Evolutionary conservation across 2,113 vertebrate genomes (phyloP), one percentile per base, ranked within the genome.

Genomic region (Myocastor coypus): DNA sequence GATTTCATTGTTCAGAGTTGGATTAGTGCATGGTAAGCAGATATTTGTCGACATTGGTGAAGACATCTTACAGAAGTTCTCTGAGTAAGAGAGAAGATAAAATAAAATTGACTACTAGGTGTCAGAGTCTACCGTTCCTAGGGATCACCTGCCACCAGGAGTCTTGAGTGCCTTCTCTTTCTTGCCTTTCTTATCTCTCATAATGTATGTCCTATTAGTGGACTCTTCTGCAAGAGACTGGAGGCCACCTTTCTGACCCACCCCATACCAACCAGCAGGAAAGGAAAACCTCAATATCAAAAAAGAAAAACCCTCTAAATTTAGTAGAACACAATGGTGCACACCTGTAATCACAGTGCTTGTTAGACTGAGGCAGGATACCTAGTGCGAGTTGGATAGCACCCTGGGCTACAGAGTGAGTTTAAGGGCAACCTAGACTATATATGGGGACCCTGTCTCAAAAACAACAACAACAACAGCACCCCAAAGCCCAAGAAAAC

Each of bases 31-130:
- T 59, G 42, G 7, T 24, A 92, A 24, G 42, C 46, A 50, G 57
- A 24, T n/a, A 59, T 73, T 85, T 92, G 32, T 95, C 59, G 84
- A 66, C 50, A 17, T 61, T 71, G 46, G 46, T 87, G 55, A 93
- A 87, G 30, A 83, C 83, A 81, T 30, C 3, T 64, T 59, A 63
- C 13, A 34, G 32, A 87, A 89, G 9, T 30, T 88, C 81, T 92
- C 42, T 80, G 37, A 87, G 82, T 69, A 73, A 92, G 57, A 40
- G 24, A 55, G 52, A 92, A 71, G 57, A 78, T 63, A 90, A 85
- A 81, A 77, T 80, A 94, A 92, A 94, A 63, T 75, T 80, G 14
- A 5, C 68, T 61, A 34, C 19, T 50, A 37, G 86, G 55, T 28
- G 42, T 78, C 24, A 87, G 16, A 34, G 5, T 71, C 55, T 55